Evolutionary conservation across 2,888 invertebrate species (phyloP).

Genomic region (Diaphora mendica): DNA sequence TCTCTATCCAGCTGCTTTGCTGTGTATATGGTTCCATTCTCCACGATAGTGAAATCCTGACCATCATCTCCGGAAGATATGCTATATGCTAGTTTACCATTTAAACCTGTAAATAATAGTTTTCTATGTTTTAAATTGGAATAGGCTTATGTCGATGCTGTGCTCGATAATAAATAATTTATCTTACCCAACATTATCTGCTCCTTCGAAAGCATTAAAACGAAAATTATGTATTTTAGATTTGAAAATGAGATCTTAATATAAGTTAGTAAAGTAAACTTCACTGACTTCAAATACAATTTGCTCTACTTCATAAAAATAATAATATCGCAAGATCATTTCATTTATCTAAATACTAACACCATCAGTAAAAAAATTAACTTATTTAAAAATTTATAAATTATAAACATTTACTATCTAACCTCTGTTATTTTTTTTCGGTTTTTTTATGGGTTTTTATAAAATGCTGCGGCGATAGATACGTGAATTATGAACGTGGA

Average conservation of each 20-base stretch:
- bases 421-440: not conserved
- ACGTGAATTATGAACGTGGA: too few relatives aligned
- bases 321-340: too few relatives aligned
- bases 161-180: not conserved
- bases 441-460: too few relatives aligned
- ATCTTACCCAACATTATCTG: conserved; percentile 24
- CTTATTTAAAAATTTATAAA: not conserved
- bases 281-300: not conserved
- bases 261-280: too few relatives aligned
- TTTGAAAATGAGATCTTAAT: not conserved
- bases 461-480: too few relatives aligned
- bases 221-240: conserved; percentile 3
- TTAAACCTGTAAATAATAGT: conserved; percentile 88
- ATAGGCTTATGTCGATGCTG: not conserved
- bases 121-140: not conserved
- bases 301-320: not conserved
- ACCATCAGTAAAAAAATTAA: not conserved
- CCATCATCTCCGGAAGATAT: conserved; percentile 94
- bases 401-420: not conserved
- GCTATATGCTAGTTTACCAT: conserved; percentile 93
- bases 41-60: conserved; percentile 91
- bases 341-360: too few relatives aligned
- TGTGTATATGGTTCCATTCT: conserved; percentile 95
- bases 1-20: conserved; percentile 93
- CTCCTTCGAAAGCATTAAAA: conserved; percentile 30